Conservation (phyloP, 2,888 invertebrate genomes). For the Agriopis aurantiaria region DNA sequence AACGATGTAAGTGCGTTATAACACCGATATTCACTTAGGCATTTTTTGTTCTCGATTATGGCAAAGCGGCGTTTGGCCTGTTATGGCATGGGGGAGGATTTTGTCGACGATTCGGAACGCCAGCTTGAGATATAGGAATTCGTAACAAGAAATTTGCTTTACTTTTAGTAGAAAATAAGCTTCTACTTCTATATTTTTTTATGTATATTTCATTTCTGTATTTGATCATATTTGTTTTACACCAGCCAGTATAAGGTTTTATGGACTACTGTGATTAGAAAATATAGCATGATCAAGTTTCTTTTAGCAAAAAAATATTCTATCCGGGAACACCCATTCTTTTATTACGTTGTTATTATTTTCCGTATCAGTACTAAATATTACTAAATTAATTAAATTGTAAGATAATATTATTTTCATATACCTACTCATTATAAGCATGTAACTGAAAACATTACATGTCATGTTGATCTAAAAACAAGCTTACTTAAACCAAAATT, state of each 20-base stretch:
- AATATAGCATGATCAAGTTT: no score
- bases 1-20: conserved; percentile 69
- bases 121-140: conserved; percentile 17
- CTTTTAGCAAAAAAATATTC: no score
- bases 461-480: background rate
- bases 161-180: no score
- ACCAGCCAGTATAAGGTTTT: no score
- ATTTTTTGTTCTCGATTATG: conserved; percentile 62
- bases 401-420: background rate
- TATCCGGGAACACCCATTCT: no score
- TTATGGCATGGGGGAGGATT: conserved; percentile 34
- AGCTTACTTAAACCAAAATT: background rate
- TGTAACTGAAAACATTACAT: background rate
- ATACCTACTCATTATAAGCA: background rate
- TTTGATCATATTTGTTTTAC: background rate
- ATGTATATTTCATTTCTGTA: background rate
- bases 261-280: no score
- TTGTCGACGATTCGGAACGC: conserved; percentile 33
- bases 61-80: conserved; percentile 35
- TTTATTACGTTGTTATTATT: no score
- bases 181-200: no score
- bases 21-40: conserved; percentile 79
- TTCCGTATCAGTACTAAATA: no score
- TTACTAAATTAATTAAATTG: no score
- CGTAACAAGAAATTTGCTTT: background rate